These are phyloP conservation scores for Myopa testacea DNA, from an alignment of 2,888 invertebrate genomes.

Conservation along the genomic window DNA sequence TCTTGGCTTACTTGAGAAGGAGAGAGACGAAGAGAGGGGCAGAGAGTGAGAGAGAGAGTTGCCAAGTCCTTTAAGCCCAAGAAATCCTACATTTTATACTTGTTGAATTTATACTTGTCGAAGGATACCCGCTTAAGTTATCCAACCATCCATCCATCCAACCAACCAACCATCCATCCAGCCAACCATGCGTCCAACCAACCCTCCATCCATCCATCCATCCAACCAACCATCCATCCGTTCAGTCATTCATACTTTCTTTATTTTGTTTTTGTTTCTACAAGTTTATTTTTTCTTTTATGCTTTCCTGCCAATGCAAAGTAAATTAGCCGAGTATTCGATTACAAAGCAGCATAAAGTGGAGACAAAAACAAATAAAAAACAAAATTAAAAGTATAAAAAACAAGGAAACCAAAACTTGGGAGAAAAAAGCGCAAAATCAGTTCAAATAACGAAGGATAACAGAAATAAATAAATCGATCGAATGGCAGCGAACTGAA, in stretches of 20 bases:
- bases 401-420: background rate
- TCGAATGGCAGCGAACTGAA: background rate
- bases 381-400: background rate
- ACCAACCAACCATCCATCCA: background rate
- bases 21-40: background rate
- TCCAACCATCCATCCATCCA: background rate
- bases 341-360: constrained; percentile 29
- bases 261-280: constrained; percentile 2
- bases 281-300: background rate
- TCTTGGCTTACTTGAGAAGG: background rate
- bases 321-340: constrained; percentile 34
- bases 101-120: constrained; percentile 36
- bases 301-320: constrained; percentile 8
- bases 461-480: constrained; percentile 32
- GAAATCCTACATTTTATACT: constrained; percentile 35
- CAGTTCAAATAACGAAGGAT: constrained; percentile 20
- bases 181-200: background rate
- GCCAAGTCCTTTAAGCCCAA: constrained; percentile 21
- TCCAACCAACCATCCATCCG: background rate
- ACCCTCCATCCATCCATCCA: too few relatives aligned
- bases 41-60: background rate
- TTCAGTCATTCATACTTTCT: background rate
- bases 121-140: constrained; percentile 17
- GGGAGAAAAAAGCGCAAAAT: constrained; percentile 14
- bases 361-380: background rate